phyloP scores from a whole-genome alignment of 2,797 vertebrate species.

The Cheirogaleus major region DNA sequence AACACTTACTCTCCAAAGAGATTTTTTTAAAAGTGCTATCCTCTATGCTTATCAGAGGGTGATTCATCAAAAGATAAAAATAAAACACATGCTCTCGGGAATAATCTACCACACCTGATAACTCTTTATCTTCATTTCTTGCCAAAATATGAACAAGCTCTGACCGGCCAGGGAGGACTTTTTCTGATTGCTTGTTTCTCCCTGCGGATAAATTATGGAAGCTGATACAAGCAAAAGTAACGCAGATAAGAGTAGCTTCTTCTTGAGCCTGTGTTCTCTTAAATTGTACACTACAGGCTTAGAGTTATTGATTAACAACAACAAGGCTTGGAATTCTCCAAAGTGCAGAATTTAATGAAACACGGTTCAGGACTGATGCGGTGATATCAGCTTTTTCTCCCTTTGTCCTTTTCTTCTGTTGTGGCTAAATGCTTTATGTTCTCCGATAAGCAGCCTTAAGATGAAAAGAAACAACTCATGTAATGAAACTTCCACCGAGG shows the following conservation, averaged over 20 bases:
- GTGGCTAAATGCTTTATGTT: neutral
- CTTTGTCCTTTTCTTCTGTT: neutral
- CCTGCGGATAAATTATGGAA: conserved; percentile 46
- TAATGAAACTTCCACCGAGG: neutral
- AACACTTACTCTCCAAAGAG: neutral
- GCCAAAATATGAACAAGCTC: conserved; percentile 3
- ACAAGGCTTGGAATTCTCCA: neutral
- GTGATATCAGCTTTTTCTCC: neutral
- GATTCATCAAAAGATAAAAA: conserved; percentile 51
- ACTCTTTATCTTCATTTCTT: conserved; percentile 61
- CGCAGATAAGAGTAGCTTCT: neutral
- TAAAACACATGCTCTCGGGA: conserved; percentile 34
- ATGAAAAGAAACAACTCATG: neutral
- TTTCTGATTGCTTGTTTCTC: conserved; percentile 47
- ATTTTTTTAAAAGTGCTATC: neutral
- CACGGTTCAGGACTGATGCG: neutral
- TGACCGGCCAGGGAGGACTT: neutral
- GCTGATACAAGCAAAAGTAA: neutral
- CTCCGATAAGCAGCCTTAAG: neutral
- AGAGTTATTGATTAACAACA: conserved; percentile 27
- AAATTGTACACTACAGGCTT: neutral
- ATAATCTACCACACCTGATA: conserved; percentile 53
- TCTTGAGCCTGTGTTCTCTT: conserved; percentile 1
- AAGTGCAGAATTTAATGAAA: neutral
- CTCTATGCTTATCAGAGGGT: conserved; percentile 21